Evolutionary conservation across 2,888 invertebrate species (phyloP), one percentile per base, ranked within the genome.

Genomic region (Ichneumon xanthorius): DNA sequence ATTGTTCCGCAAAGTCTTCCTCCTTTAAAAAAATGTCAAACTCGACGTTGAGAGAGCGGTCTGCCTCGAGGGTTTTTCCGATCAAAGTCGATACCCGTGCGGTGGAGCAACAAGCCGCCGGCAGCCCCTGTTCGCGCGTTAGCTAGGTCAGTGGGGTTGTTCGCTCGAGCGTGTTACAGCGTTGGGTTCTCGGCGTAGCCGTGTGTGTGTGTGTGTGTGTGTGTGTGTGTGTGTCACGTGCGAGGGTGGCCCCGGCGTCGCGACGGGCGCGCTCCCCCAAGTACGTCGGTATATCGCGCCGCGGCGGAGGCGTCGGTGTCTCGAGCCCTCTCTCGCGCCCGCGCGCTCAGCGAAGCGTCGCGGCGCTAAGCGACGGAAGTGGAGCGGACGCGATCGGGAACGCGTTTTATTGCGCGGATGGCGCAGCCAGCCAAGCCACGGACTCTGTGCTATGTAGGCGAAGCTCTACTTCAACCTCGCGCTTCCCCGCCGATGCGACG

Each of bases 351-450:
- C 90, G 90, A 89, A 92, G 93, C 93, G 91, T 92, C 92, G 92
- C 90, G 91, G 90, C 89, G 93, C 92, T 92, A 89, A 93, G 93
- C 93, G 93, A 93, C 93, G 93, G 93, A 93, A 93, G 92, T 92
- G 90, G 93, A 93, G 93, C 93, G 92, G 87, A 91, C 89, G 89
- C 88, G 90, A 83, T 80, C 48, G 65, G 65, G 61, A 33, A 45
- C 22, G 7, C 16, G 33, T 26, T 76, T 45, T 40, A 55, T 70
- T 48, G 68, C 73, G 40, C 63, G 55, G 30, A 26, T 2, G 26
- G 33, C 30, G 30, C 16, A 16, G 33, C 45, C 14, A 45, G 45
- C 45, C 45, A 45, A 45, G 45, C 45, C 16, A 16, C 45, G 5
- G 45, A 4, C 45, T 16, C 45, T n/a, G 58, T 30, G 26, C 63